Percentiles rank a stretch among this genome's conserved stretches.
Conservation (phyloP, 2,113 vertebrate species). For the Grantiella picta region DNA sequence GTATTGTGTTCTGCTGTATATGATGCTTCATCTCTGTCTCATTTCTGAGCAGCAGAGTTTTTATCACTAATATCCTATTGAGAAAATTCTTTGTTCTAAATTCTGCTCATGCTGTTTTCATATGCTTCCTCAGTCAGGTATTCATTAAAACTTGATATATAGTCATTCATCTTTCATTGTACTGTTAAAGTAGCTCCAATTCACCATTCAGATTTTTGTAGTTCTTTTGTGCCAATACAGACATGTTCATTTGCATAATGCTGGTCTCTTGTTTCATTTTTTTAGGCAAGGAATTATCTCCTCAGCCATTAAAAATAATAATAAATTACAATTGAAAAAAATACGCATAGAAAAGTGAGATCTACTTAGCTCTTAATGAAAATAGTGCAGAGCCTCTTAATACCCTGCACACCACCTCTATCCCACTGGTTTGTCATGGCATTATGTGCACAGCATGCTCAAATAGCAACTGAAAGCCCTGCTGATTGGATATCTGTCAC, state of each 20-base stretch:
- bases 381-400: background rate
- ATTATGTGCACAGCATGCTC: background rate
- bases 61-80: background rate
- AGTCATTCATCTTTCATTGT: background rate
- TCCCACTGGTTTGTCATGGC: background rate
- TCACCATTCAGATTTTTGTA: background rate
- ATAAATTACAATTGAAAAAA: background rate
- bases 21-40: background rate
- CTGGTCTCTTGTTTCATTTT: background rate
- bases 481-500: background rate
- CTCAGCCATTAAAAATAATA: background rate
- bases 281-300: background rate
- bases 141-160: constrained; percentile 6
- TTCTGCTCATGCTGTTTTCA: constrained; percentile 5
- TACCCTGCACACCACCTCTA: background rate
- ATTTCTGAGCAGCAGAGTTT: background rate
- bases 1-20: background rate
- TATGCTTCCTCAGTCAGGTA: background rate
- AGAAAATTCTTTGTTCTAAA: background rate
- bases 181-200: background rate
- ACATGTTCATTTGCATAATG: background rate
- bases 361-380: background rate
- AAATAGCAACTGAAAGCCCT: background rate
- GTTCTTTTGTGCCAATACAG: background rate
- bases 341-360: background rate